Base-by-base conservation (phyloP, 2,797 vertebrate species). In the Argya squamiceps region DNA sequence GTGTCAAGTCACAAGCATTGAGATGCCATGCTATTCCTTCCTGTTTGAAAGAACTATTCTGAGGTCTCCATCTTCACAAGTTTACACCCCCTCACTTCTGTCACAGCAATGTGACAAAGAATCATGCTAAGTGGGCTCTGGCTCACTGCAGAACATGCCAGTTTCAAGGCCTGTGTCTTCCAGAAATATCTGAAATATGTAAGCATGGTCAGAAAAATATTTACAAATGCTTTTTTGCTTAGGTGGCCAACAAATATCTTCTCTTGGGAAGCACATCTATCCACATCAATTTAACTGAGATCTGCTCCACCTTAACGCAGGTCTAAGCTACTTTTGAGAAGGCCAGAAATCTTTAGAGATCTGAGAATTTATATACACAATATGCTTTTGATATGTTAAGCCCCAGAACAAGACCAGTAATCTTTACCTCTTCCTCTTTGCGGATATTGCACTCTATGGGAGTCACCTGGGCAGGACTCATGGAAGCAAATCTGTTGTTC, bases 401-500 rank as follows among this genome's bases (percentile, higher is more conserved):
- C 39, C 30, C 9, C 76, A 92, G 34, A 81, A 77, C 5, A 32
- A 59, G 36, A 47, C 29, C 23, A n/a, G 2, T 46, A 32, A 46
- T 37, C 12, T 81, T 92, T 96, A 99, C 99, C 98, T 99, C 99
- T 1, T 99, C 98, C 93, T 99, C 98, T 4, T 97, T 98, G 58
- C 99, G 98, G 97, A 99, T 99, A 97, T 99, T 99, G 96, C 99
- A 99, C 21, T 98, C 83, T 7, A 99, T 82, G 17, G 99, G 97
- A 55, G 98, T 99, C 92, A 99, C 97, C 53, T 69, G 75, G 24
- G 98, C 98, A 10, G 97, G 85, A 80, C 87, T 98, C 43, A 90
- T 71, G 4, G 97, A 60, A 52, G 98, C 94, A 88, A 99, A 98
- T 39, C 70, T 97, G 12, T 91, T 83, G n/a, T 96, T 98, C 94